Conservation (phyloP, 2,797 vertebrate genomes). For the Philypnodon macrostomus region DNA sequence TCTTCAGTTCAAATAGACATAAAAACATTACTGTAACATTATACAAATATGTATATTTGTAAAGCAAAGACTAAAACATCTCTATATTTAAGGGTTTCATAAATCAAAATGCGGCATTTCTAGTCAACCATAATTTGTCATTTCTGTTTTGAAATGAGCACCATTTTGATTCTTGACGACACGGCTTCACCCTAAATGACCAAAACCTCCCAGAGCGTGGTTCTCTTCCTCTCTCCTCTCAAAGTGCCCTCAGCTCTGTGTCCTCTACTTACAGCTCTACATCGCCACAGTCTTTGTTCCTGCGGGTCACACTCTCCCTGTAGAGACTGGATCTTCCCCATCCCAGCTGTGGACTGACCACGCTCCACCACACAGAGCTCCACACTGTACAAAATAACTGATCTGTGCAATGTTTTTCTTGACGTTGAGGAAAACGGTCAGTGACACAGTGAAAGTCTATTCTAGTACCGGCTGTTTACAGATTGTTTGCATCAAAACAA, state of each 20-base stretch:
- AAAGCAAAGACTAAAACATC: conserved; percentile 24
- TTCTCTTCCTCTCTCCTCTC: conserved; percentile 45
- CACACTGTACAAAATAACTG: conserved; percentile 4
- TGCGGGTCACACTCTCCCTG: conserved; percentile 54
- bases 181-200: conserved; percentile 40
- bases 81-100: conserved; percentile 13
- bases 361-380: conserved; percentile 60
- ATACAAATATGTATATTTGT: conserved; percentile 18
- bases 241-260: conserved; percentile 56
- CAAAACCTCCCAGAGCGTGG: conserved; percentile 65
- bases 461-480: too few species aligned
- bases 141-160: conserved; percentile 53
- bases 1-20: conserved; percentile 1
- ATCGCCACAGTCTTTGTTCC: conserved; percentile 68
- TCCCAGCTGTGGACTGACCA: conserved; percentile 70
- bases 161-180: conserved; percentile 55
- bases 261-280: conserved; percentile 57
- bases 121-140: conserved; percentile 46
- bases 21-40: neutral
- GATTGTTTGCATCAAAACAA: too few species aligned
- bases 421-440: too few species aligned
- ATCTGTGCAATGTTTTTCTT: too few species aligned
- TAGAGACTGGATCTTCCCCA: conserved; percentile 45
- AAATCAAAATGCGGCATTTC: conserved; percentile 36
- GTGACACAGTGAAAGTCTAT: too few species aligned